Base-by-base conservation (phyloP, 1,140 invertebrate genomes). In the Euschistus heros region DNA sequence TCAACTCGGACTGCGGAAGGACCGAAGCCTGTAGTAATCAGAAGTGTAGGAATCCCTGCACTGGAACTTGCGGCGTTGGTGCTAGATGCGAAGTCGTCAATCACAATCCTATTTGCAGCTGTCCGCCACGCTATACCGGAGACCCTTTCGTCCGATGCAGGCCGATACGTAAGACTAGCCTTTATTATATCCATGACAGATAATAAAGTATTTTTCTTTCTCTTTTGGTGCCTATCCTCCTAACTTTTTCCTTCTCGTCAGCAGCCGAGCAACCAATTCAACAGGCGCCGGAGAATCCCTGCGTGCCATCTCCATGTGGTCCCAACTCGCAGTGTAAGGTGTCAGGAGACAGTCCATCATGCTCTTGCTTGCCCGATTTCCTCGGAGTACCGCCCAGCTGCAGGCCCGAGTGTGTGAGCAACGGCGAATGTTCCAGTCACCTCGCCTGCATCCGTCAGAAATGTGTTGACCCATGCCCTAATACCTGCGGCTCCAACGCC, bases 71-170 rank as follows among this genome's bases (percentile, higher is more conserved):
- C 72, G 82, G 81, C 13, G 69, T 67, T 8, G 80, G 79, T 68
- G 82, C 86, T 14, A 79, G 83, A 63, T 87, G 86, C 72, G 76
- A 80, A 61, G 84, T 86, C 14, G 74, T 84, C 30, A 86, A 83
- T 72, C 84, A 86, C 70, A 78, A 76, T 60, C 80, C 83, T 17
- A 75, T 81, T 24, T 86, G 87, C 72, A 81, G 80, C 71, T 91
- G 88, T 71, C 78, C 79, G 18, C 70, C 78, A 54, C 80, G 81
- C 64, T 84, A 80, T 73, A 80, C 80, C 57, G 87, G 88, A 42
- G 85, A 91, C 79, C 87, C 88, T 50, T 88, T 88, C 69, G 73
- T 82, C 27, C 85, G 86, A 72, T 92, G 89, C 71, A 77, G 73
- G 70, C 77, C 76, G 80, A 68, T 89, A 87, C 73, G 62, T 67